Percentiles rank a stretch among this genome's conserved stretches.
Conservation (phyloP, 2,113 vertebrate species). For the Oncorhynchus nerka region DNA sequence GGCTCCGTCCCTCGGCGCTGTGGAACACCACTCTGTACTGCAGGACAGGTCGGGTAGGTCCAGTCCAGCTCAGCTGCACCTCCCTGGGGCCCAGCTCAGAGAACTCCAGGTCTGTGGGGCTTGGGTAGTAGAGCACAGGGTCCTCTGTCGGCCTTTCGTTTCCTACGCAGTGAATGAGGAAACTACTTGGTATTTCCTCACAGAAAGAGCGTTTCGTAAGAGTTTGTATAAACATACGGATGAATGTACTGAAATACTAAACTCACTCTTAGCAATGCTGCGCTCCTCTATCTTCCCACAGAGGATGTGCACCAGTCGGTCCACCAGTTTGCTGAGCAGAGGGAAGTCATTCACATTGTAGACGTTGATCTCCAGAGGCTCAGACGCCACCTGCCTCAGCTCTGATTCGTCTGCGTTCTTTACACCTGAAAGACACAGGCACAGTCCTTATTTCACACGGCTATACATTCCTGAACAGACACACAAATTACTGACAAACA, state of each 20-base stretch:
- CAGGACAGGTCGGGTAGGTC: constrained; percentile 62
- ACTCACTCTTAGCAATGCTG: constrained; percentile 68
- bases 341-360: constrained; percentile 90
- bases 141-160: constrained; percentile 64
- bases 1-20: constrained; percentile 77
- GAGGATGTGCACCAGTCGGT: constrained; percentile 80
- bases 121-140: constrained; percentile 65
- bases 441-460: background rate
- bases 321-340: constrained; percentile 82
- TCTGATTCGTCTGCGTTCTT: constrained; percentile 92
- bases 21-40: constrained; percentile 85
- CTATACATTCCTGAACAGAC: background rate
- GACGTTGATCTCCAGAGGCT: constrained; percentile 83
- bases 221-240: background rate
- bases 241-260: background rate
- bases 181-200: background rate
- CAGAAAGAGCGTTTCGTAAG: too few species aligned
- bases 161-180: constrained; percentile 41
- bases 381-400: constrained; percentile 84
- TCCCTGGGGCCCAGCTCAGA: constrained; percentile 83
- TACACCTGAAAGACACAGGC: constrained; percentile 74
- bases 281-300: constrained; percentile 83
- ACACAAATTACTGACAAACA: background rate
- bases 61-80: constrained; percentile 83
- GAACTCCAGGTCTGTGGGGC: constrained; percentile 80